Percentiles rank a stretch among this genome's conserved stretches.
Evolutionary conservation across 2,888 invertebrate genomes (phyloP).

Genomic region (Pristionchus mayeri): DNA sequence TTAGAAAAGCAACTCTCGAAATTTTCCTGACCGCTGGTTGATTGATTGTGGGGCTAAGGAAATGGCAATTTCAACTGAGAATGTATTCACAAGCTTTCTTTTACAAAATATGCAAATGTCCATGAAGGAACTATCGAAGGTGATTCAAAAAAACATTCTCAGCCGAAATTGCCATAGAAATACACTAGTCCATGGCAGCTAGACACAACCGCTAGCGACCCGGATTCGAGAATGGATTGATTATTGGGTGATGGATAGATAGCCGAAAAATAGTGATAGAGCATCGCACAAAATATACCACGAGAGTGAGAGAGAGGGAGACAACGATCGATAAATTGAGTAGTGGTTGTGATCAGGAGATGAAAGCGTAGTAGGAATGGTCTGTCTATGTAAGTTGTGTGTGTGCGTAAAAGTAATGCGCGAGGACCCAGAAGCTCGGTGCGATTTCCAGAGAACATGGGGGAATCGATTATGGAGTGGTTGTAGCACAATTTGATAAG

Average conservation of each 20-base stretch:
- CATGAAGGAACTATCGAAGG: no score
- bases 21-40: no score
- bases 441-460: not conserved
- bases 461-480: slow-evolving; percentile 6
- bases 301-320: no score
- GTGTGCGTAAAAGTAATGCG: not conserved
- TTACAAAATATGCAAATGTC: no score
- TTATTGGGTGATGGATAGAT: not conserved
- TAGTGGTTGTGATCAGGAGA: not conserved
- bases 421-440: not conserved
- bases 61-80: no score
- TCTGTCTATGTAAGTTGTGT: not conserved
- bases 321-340: not conserved
- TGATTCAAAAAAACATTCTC: no score
- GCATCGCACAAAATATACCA: not conserved
- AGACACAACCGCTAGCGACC: slow-evolving; percentile 21
- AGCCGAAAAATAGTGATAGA: not conserved
- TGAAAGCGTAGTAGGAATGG: not conserved
- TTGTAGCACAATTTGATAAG: not conserved
- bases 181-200: slow-evolving; percentile 7
- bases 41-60: no score
- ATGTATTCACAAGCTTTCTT: no score
- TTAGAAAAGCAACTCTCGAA: no score
- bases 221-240: not conserved
- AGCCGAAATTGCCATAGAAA: no score